Base-by-base conservation (phyloP, 2,888 invertebrate species). In the Platyscelio sp. region DNA sequence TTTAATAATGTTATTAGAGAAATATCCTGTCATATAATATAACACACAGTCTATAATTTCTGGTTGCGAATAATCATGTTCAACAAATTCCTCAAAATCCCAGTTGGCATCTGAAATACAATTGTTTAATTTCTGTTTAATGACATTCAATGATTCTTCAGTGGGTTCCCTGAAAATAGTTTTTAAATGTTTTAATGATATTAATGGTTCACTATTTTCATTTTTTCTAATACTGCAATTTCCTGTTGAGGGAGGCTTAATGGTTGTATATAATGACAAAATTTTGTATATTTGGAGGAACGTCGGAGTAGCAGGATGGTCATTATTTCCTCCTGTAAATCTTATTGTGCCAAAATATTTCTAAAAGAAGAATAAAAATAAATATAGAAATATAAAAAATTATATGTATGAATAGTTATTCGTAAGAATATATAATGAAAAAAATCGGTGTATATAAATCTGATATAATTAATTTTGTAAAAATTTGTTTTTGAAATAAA, bases 1-100 rank as follows among this genome's bases (percentile, higher is more conserved):
- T 33, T 72, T 72, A 6, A 61, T 1, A 49, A 72, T 72, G n/a
- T 24, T 24, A 24, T 46, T 61, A 20, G 9, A 33, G 4, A 74
- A 40, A 38, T 29, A 63, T 18, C 18, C 61, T 6, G 74, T 63
- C 61, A 74, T 51, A 22, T 74, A 74, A 18, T 74, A 74, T 0
- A 74, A 0, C 0, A 74, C n/a, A 38, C 74, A 74, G 22, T 74
- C 63, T 5, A 54, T 40, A 15, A 74, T 2, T 40, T 74, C 74
- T 3, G 72, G 72, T 38, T 49, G 33, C 1, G 72, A 29, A 20
- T 72, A 72, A 24, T 72, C 72, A 38, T 74, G 63, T 18, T 74
- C 74, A 22, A 74, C n/a, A 5, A 51, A 6, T 13, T 74, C 54
- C 24, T 74, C 74, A 4, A 74, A 5, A 22, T 74, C 63, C 51